phyloP scores from a whole-genome alignment of 2,113 vertebrate genomes.

The Dinomys branickii region DNA sequence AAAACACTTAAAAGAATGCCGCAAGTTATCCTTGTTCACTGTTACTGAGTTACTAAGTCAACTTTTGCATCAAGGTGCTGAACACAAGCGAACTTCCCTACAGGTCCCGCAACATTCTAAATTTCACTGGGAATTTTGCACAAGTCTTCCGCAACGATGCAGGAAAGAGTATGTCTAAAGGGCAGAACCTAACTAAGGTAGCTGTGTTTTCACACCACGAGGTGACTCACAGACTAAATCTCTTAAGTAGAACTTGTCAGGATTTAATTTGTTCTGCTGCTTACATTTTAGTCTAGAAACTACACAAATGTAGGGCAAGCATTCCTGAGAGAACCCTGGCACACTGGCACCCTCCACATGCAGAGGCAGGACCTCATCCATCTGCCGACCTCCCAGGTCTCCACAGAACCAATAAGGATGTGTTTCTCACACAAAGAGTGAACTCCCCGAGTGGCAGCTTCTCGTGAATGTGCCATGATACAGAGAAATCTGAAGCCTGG shows the following conservation, averaged over 20 bases:
- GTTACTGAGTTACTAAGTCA: not conserved
- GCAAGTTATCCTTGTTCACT: not conserved
- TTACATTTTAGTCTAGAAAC: not conserved
- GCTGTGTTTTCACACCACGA: not conserved
- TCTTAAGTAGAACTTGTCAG: not conserved
- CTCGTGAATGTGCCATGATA: not conserved
- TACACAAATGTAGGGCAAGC: not conserved
- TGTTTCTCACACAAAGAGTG: rapidly evolving
- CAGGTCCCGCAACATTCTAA: not conserved
- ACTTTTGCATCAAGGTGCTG: not conserved
- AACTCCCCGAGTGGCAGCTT: not conserved
- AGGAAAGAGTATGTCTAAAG: not conserved
- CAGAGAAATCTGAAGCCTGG: not conserved
- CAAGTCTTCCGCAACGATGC: not conserved
- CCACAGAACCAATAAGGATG: rapidly evolving
- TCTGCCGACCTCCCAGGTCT: rapidly evolving
- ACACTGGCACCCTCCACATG: not conserved
- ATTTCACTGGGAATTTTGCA: not conserved
- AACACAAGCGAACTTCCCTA: not conserved
- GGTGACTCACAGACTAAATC: not conserved
- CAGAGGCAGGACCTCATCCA: not conserved
- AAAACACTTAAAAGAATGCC: not conserved
- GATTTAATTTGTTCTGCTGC: not conserved
- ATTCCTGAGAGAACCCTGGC: not conserved
- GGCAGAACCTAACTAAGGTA: not conserved